Conservation (phyloP, 1,140 invertebrate species). For the Drosophila sulfurigaster region DNA sequence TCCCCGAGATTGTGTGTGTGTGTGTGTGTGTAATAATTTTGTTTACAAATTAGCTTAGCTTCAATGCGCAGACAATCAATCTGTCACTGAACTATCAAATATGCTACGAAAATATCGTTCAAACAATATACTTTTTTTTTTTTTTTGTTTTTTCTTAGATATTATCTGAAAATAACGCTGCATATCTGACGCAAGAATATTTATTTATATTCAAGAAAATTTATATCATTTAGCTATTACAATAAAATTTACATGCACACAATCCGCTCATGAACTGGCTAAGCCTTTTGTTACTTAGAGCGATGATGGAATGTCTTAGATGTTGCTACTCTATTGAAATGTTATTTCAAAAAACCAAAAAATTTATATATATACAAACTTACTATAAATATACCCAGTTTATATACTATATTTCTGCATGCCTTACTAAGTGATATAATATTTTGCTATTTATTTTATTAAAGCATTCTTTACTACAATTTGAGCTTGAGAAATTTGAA, state of each 20-base stretch:
- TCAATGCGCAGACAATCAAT: constrained; percentile 50
- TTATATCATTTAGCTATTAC: too few species aligned
- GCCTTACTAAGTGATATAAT: constrained; percentile 49
- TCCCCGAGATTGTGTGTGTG: too few species aligned
- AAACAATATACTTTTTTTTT: too few species aligned
- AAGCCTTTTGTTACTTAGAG: not conserved
- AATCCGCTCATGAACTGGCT: not conserved
- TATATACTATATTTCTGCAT: constrained; percentile 39
- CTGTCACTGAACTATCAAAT: constrained; percentile 31
- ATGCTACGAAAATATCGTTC: not conserved
- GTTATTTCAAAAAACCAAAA: not conserved
- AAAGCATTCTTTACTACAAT: constrained; percentile 42
- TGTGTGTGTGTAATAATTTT: too few species aligned
- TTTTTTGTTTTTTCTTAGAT: too few species aligned
- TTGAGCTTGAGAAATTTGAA: constrained; percentile 43
- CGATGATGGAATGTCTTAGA: constrained; percentile 17
- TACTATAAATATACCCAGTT: constrained; percentile 6
- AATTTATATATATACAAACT: constrained; percentile 9
- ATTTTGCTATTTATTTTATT: constrained; percentile 49
- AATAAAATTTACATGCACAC: not conserved
- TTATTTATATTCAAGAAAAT: too few species aligned
- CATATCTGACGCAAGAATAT: too few species aligned
- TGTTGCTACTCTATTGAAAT: constrained; percentile 9
- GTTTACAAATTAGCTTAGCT: not conserved
- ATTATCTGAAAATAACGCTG: too few species aligned